Evolutionary conservation across 1,140 invertebrate genomes (phyloP).

Genomic region (Proales similis): DNA sequence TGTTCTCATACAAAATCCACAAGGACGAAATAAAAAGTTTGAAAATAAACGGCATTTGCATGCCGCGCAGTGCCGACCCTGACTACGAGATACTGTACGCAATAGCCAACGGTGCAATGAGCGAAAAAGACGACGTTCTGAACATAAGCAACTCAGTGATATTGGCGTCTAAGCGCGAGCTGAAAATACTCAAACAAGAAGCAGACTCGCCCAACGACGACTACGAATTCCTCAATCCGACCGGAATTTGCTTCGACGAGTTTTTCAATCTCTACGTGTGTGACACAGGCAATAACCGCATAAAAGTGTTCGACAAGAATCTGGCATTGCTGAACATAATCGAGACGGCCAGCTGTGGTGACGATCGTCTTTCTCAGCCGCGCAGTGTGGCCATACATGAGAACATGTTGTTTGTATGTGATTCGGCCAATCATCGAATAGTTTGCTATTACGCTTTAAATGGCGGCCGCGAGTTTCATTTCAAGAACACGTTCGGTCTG

Average conservation of each 20-base stretch:
- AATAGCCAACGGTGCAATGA: slow-evolving; percentile 28
- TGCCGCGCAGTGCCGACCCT: background rate
- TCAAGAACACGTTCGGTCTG: slow-evolving; percentile 9
- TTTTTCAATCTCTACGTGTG: slow-evolving; percentile 24
- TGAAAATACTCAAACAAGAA: slow-evolving; percentile 32
- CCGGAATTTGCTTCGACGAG: slow-evolving; percentile 26
- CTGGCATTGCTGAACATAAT: slow-evolving; percentile 6
- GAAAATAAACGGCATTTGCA: slow-evolving; percentile 23
- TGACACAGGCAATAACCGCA: slow-evolving; percentile 22
- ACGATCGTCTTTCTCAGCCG: slow-evolving; percentile 34
- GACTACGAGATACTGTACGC: slow-evolving; percentile 11
- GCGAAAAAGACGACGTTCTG: slow-evolving; percentile 1
- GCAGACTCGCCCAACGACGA: slow-evolving; percentile 3
- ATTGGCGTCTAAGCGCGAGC: slow-evolving; percentile 16
- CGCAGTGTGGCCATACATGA: slow-evolving; percentile 9
- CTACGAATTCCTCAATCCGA: slow-evolving; percentile 33
- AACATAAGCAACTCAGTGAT: slow-evolving; percentile 34
- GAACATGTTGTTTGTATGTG: slow-evolving; percentile 14
- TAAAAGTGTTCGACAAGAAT: slow-evolving; percentile 35
- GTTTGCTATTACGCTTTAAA: slow-evolving; percentile 13
- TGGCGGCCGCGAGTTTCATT: slow-evolving; percentile 1
- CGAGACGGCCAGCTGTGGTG: background rate
- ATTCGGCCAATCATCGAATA: slow-evolving; percentile 29
- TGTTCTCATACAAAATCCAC: slow-evolving; percentile 18
- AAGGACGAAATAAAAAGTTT: slow-evolving; percentile 31